phyloP scores from a whole-genome alignment of 2,113 vertebrate genomes.

The Odobenus rosmarus region DNA sequence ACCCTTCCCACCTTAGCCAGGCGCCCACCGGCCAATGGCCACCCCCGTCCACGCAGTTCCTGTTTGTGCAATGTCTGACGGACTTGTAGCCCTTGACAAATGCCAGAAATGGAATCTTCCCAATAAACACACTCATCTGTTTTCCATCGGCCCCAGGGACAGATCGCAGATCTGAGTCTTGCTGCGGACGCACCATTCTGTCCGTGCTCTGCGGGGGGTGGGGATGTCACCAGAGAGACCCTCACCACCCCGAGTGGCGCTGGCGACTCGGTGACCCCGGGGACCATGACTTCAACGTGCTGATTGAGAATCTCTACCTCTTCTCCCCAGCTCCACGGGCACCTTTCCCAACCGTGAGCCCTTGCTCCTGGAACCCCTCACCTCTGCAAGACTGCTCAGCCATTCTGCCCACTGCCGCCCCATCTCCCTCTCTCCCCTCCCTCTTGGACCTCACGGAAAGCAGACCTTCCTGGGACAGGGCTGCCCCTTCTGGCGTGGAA shows the following conservation, averaged over 20 bases:
- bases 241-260: neutral
- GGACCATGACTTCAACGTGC: neutral
- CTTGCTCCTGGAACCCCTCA: no score
- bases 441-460: no score
- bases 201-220: accelerated
- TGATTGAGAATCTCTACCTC: no score
- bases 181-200: neutral
- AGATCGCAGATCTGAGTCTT: neutral
- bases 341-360: no score
- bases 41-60: neutral
- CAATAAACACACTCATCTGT: neutral
- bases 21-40: no score
- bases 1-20: neutral
- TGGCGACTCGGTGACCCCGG: neutral
- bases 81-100: no score
- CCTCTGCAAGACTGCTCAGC: no score
- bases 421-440: no score
- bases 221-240: neutral
- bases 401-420: no score
- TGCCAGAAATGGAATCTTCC: neutral
- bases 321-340: no score
- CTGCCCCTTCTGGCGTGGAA: no score
- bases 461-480: no score
- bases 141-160: neutral
- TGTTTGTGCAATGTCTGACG: neutral